Evolutionary conservation across 2,797 vertebrate species (phyloP).

Genomic region (Pseudomugil tenellus): DNA sequence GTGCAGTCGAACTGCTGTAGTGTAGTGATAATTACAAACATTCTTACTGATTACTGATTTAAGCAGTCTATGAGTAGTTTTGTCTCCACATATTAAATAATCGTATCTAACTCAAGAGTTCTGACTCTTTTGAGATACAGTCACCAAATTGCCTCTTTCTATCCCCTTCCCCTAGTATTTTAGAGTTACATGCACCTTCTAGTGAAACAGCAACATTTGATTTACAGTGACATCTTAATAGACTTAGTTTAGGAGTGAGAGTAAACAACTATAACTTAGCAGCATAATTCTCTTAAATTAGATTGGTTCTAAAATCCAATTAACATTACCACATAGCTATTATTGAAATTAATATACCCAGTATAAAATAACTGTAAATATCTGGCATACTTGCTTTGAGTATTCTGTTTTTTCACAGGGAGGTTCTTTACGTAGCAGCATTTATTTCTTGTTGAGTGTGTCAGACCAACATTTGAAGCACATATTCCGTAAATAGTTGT

Average conservation of each 20-base stretch:
- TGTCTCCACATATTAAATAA: not conserved
- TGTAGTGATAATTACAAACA: no score
- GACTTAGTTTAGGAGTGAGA: not conserved
- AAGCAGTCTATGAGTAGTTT: not conserved
- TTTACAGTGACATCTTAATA: not conserved
- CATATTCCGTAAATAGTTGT: conserved; percentile 1
- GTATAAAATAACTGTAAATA: not conserved
- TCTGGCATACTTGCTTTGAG: not conserved
- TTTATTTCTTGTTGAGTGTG: not conserved
- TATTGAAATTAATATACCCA: not conserved
- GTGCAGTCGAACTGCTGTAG: no score
- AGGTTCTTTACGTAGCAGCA: not conserved
- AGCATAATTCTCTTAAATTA: not conserved
- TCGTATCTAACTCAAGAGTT: not conserved
- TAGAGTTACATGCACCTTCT: not conserved
- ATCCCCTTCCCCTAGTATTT: no score
- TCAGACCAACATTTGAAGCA: not conserved
- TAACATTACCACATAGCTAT: not conserved
- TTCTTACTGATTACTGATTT: no score
- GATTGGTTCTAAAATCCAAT: not conserved
- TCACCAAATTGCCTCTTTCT: not conserved
- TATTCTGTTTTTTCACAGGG: not conserved
- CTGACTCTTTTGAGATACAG: not conserved
- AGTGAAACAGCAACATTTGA: not conserved
- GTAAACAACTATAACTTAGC: not conserved